A percentile compares a stretch with the other conserved stretches of the same genome.
Conservation (phyloP, 30 jellyfish, hydroid and myxozoan species). For the Aurelia sp. region DNA sequence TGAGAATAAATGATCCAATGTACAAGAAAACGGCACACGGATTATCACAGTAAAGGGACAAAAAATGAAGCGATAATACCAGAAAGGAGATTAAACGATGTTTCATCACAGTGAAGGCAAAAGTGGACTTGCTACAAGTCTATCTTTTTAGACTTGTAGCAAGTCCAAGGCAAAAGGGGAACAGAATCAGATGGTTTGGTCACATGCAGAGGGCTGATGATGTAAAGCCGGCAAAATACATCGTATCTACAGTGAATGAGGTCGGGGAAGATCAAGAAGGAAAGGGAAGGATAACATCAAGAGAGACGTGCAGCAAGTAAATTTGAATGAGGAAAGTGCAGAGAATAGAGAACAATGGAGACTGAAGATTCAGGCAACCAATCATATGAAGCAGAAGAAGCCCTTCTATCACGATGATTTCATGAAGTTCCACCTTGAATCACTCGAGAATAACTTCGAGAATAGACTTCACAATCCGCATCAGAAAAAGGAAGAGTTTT, state of each 20-base stretch:
- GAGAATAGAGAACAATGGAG: slow-evolving; percentile 4
- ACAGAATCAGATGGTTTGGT: background rate
- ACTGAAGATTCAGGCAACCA: background rate
- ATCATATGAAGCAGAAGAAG: background rate
- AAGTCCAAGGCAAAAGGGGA: too few species aligned
- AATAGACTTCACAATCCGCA: too few species aligned
- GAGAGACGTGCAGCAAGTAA: slow-evolving; percentile 1
- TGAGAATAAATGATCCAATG: too few species aligned
- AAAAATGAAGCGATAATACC: background rate
- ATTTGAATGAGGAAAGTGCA: background rate
- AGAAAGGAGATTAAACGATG: background rate
- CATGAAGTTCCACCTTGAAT: too few species aligned
- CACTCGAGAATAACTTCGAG: too few species aligned
- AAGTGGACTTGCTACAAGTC: too few species aligned
- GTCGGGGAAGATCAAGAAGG: background rate
- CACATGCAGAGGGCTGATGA: background rate
- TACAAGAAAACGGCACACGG: too few species aligned
- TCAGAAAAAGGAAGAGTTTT: too few species aligned
- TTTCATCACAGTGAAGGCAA: background rate
- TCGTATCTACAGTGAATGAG: slow-evolving; percentile 11
- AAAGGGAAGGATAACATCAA: background rate
- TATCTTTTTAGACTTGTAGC: too few species aligned
- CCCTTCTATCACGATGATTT: background rate
- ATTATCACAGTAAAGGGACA: background rate
- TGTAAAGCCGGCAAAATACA: background rate